phyloP scores from a whole-genome alignment of 64 coral and sea anemone species.

The Stylophora pistillata region DNA sequence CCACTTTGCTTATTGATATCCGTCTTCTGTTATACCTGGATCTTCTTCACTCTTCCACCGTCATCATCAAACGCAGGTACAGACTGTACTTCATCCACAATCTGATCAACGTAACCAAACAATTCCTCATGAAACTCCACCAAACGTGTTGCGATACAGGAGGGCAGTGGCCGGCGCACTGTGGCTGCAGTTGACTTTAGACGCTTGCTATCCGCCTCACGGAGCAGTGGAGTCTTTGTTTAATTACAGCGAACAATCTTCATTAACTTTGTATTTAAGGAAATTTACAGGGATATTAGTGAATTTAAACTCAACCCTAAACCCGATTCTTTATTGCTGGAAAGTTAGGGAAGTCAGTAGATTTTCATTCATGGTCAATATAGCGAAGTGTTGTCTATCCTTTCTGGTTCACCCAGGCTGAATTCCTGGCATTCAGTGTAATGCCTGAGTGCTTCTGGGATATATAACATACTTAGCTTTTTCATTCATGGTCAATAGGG shows the following conservation, averaged over 20 bases:
- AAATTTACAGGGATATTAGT: not conserved
- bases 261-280: not conserved
- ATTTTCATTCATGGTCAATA: too few relatives aligned
- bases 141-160: not conserved
- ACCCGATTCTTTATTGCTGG: not conserved
- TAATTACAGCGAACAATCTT: not conserved
- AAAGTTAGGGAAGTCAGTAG: not conserved
- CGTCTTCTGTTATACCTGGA: not conserved
- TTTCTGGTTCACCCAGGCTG: too few relatives aligned
- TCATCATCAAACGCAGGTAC: slow-evolving; percentile 6
- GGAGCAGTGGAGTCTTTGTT: not conserved
- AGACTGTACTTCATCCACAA: not conserved
- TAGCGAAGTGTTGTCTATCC: too few relatives aligned
- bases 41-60: not conserved
- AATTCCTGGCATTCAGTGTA: too few relatives aligned
- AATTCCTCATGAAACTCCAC: not conserved
- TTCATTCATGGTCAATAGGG: too few relatives aligned
- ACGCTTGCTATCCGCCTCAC: not conserved
- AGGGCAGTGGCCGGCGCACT: not conserved
- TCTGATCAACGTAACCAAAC: not conserved
- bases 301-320: not conserved
- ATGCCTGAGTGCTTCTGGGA: too few relatives aligned
- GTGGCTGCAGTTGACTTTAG: not conserved
- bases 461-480: too few relatives aligned
- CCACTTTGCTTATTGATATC: not conserved